phyloP scores from a whole-genome alignment of 2,113 vertebrate genomes.

The Dinomys branickii region DNA sequence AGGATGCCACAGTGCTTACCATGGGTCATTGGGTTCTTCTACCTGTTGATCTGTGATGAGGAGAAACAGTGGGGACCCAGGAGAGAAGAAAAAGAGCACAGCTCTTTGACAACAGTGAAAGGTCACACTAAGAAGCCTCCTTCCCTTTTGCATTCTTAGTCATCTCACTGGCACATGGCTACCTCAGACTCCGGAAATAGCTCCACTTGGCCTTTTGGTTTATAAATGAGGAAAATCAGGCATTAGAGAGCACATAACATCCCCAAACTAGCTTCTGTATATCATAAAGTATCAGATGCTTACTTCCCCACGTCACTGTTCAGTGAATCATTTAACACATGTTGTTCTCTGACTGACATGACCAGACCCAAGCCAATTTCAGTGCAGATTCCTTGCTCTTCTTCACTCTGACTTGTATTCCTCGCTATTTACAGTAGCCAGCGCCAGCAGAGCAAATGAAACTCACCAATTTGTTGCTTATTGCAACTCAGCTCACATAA shows the following conservation, averaged over 20 bases:
- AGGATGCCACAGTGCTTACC: background rate
- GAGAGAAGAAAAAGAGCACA: background rate
- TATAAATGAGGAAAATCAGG: conserved; percentile 6
- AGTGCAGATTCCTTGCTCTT: background rate
- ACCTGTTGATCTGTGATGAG: background rate
- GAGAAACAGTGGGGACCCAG: background rate
- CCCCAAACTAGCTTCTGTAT: background rate
- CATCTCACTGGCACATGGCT: background rate
- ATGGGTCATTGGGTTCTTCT: background rate
- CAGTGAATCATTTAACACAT: background rate
- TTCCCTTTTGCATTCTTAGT: background rate
- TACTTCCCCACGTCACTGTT: background rate
- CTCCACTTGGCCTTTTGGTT: background rate
- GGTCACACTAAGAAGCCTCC: background rate
- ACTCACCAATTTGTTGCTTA: conserved; percentile 60
- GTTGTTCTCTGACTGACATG: background rate
- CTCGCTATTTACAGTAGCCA: background rate
- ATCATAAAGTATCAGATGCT: background rate
- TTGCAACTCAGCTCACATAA: conserved; percentile 62
- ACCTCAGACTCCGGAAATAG: background rate
- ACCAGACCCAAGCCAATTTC: background rate
- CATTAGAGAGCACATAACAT: background rate
- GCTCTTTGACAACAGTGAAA: background rate
- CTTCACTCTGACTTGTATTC: background rate
- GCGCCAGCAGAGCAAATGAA: conserved; percentile 48